Percentiles rank a stretch among this genome's conserved stretches.
Evolutionary conservation across 2,797 vertebrate genomes (phyloP).

Genomic region (Trematomus bernacchii): DNA sequence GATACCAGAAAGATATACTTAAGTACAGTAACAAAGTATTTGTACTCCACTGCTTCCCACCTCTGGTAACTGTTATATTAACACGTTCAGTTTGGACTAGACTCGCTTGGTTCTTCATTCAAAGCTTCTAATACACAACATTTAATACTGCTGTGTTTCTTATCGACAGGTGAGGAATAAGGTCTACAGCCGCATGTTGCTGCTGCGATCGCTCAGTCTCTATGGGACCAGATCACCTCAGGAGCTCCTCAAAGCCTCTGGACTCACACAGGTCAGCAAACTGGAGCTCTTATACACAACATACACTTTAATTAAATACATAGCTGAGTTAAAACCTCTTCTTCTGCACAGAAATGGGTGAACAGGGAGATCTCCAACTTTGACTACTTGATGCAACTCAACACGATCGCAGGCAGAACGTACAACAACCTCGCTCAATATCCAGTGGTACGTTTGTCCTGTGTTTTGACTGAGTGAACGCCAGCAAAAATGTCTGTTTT

Average conservation of each 20-base stretch:
- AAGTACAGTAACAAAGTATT: too few species aligned
- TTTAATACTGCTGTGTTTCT: not conserved
- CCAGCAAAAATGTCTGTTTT: too few species aligned
- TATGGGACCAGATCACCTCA: conserved; percentile 94
- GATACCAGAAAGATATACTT: too few species aligned
- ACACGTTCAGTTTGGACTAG: too few species aligned
- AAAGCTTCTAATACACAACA: too few species aligned
- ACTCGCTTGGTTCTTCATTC: too few species aligned
- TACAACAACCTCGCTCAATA: conserved; percentile 98
- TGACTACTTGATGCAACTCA: conserved; percentile 98
- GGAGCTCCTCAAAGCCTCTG: conserved; percentile 95
- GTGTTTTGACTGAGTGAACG: not conserved
- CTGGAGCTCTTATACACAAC: not conserved
- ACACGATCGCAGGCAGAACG: conserved; percentile 97
- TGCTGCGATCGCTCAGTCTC: conserved; percentile 91
- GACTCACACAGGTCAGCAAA: conserved; percentile 93
- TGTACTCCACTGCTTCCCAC: too few species aligned
- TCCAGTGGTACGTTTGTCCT: conserved; percentile 89
- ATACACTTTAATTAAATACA: not conserved
- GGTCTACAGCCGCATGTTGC: conserved; percentile 93
- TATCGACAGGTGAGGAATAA: conserved; percentile 92
- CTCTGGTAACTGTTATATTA: too few species aligned
- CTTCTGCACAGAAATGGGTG: conserved; percentile 93
- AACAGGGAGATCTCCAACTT: conserved; percentile 98
- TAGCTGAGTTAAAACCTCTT: not conserved